phyloP scores from a whole-genome alignment of 2,888 invertebrate species.

The Zygothrica quintamaculata region DNA sequence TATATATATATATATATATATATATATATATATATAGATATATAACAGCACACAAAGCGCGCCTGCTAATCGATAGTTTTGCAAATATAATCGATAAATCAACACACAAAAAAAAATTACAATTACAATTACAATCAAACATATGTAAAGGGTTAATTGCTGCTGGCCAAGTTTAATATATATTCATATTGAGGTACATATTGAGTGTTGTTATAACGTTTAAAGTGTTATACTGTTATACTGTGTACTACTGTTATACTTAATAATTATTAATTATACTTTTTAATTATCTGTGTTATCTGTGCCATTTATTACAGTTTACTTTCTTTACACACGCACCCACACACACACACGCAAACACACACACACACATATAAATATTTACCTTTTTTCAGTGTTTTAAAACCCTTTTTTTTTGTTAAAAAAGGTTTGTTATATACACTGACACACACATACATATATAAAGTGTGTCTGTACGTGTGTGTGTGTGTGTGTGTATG shows the following conservation, averaged over 20 bases:
- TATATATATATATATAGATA: slow-evolving; percentile 5
- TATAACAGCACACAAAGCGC: slow-evolving; percentile 29
- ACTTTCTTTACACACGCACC: slow-evolving; percentile 3
- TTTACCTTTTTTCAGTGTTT: slow-evolving; percentile 1
- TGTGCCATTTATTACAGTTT: slow-evolving; percentile 38
- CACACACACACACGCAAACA: too few relatives aligned
- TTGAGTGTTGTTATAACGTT: slow-evolving; percentile 24
- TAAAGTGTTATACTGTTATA: not conserved
- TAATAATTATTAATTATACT: slow-evolving; percentile 8
- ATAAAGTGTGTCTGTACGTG: too few relatives aligned
- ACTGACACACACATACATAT: too few relatives aligned
- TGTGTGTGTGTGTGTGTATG: too few relatives aligned
- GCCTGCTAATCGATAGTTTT: slow-evolving; percentile 20
- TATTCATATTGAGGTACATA: slow-evolving; percentile 42
- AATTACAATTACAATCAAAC: slow-evolving; percentile 26
- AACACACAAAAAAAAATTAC: slow-evolving; percentile 27
- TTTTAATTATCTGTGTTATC: slow-evolving; percentile 35
- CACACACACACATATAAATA: slow-evolving; percentile 9
- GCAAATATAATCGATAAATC: not conserved
- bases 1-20: not conserved
- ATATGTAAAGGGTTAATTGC: too few relatives aligned
- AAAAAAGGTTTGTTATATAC: too few relatives aligned
- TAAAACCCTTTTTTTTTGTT: too few relatives aligned
- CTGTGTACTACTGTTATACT: not conserved
- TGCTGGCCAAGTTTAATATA: slow-evolving; percentile 34